phyloP scores from a whole-genome alignment of 1,140 invertebrate genomes.

The Trachymyrmex septentrionalis region DNA sequence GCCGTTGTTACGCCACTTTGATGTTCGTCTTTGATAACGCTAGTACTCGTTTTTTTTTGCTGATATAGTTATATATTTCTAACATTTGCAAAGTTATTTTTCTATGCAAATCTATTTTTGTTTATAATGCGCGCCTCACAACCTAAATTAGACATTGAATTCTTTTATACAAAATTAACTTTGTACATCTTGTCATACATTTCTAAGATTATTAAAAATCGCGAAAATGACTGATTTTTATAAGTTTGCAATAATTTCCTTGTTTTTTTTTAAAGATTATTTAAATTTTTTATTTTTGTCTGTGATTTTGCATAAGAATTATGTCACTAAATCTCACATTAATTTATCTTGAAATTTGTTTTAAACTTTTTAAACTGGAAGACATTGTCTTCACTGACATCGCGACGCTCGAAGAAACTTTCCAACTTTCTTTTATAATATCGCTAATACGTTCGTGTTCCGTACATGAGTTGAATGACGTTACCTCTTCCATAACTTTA shows the following conservation, averaged over 20 bases:
- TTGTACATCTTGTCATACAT: too few relatives aligned
- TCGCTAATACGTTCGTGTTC: slow-evolving; percentile 18
- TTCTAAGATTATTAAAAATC: neutral
- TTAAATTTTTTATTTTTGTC: neutral
- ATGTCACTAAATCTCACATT: neutral
- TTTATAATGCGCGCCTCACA: neutral
- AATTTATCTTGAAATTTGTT: slow-evolving; percentile 26
- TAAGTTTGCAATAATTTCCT: neutral
- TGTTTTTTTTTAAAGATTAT: neutral
- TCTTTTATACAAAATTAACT: neutral
- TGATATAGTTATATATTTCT: neutral
- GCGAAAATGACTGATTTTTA: neutral
- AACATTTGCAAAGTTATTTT: slow-evolving; percentile 3
- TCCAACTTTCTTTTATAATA: slow-evolving; percentile 2
- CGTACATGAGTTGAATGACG: neutral
- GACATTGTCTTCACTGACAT: neutral
- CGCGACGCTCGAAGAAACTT: slow-evolving; percentile 9
- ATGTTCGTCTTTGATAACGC: slow-evolving; percentile 8
- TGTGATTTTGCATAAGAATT: slow-evolving; percentile 10
- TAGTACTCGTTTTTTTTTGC: neutral
- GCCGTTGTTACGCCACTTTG: neutral
- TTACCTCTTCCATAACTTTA: slow-evolving; percentile 2
- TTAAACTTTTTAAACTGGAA: neutral
- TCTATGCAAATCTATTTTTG: neutral
- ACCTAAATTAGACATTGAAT: neutral